Evolutionary conservation across 2,113 vertebrate genomes (phyloP), one percentile per base, ranked within the genome.

Genomic region (Sinocyclocheilus anophthalmus): DNA sequence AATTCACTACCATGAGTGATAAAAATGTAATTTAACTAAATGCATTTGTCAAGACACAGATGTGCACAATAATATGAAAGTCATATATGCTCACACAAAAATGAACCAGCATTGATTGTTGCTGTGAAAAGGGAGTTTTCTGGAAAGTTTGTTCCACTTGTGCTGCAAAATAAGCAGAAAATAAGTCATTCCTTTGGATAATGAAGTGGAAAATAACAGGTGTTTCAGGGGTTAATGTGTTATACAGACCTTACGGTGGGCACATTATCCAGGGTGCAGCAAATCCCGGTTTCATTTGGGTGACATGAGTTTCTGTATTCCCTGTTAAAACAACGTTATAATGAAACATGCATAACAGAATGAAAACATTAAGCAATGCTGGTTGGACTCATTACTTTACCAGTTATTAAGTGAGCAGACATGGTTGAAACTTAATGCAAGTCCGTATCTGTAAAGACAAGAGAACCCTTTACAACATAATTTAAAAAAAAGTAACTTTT

Each of bases 351-450:
- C 8, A 55, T 20, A 5, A 80, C 3, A 3, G 3, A 48, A 24
- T 3, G 33, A 20, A 12, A 30, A 55, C 9, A 33, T 39, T 72
- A 84, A 76, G 42, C 1, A n/a, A 75, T 30, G 20, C 45, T 12
- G 45, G 10, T 1, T 55, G 30, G 11, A 18, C 65, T 75, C 2
- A 48, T 39, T 9, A 12, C 22, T 39, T 70, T 87, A 96, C 95
- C 95, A 95, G 90, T 94, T 92, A 80, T n/a, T 90, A 20, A 96
- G 94, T 24, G 94, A 89, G 84, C 95, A 96, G 55, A 96, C 93
- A 45, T 95, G 95, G 2, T 86, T 80, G 59, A 92, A 88, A 70
- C 73, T 82, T 67, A 87, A 70, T 33, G 95, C 95, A 67, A 96
- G 67, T 53, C 91, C 94, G 45, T 96, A 96, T 88, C 95, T 96